Percentiles rank a stretch among this genome's conserved stretches.
These are phyloP conservation scores for Torymus texanus DNA, from an alignment of 2,888 invertebrate genomes.

Conservation along the genomic window DNA sequence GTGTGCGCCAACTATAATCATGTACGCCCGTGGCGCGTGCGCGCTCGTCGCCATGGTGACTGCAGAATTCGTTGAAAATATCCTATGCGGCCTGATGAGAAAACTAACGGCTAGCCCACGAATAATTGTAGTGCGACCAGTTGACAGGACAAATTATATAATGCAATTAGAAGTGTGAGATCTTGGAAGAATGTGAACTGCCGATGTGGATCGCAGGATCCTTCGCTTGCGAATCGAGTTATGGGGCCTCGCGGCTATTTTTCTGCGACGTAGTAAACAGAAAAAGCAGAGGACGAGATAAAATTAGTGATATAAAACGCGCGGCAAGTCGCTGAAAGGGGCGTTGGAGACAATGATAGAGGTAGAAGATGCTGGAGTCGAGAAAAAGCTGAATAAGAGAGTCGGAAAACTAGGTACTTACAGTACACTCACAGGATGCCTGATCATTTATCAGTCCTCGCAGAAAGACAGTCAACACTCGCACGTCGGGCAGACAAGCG, in stretches of 20 bases:
- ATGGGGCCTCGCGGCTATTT: no score
- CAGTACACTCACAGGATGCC: slow-evolving; percentile 47
- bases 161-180: no score
- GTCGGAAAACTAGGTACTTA: slow-evolving; percentile 58
- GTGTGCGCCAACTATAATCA: slow-evolving; percentile 66
- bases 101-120: slow-evolving; percentile 60
- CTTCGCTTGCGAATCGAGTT: no score
- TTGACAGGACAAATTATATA: no score
- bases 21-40: slow-evolving; percentile 58
- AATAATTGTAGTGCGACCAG: slow-evolving; percentile 32
- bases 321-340: not conserved
- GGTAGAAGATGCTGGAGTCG: not conserved
- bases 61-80: slow-evolving; percentile 63
- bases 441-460: slow-evolving; percentile 62
- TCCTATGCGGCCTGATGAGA: slow-evolving; percentile 55
- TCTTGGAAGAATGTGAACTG: no score
- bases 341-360: not conserved
- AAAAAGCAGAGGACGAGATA: not conserved
- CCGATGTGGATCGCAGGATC: no score
- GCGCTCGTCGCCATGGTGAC: slow-evolving; percentile 63
- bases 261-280: not conserved
- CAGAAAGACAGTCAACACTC: slow-evolving; percentile 17
- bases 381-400: slow-evolving; percentile 20
- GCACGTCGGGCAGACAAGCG: not conserved
- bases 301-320: not conserved